Conservation (phyloP, 2,888 invertebrate genomes). For the Tachystola acroxantha region DNA sequence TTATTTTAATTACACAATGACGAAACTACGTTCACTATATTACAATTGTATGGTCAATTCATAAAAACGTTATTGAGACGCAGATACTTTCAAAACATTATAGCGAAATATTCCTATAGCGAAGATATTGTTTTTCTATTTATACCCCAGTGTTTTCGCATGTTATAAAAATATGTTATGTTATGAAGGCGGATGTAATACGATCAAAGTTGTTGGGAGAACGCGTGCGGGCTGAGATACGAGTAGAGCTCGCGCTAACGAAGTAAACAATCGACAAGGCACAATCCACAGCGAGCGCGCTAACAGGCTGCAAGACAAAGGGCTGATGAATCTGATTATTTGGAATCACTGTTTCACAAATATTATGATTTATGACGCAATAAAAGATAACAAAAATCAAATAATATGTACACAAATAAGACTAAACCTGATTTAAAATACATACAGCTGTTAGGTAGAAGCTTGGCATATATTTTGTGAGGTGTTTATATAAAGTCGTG, state of each 20-base stretch:
- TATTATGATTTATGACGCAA: conserved; percentile 16
- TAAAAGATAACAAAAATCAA: conserved; percentile 12
- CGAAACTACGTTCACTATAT: no score
- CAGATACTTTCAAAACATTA: no score
- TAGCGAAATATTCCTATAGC: no score
- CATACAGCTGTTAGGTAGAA: no score
- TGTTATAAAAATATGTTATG: conserved; percentile 22
- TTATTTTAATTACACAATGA: no score
- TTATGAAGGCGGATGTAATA: conserved; percentile 31
- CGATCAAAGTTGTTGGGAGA: conserved; percentile 46
- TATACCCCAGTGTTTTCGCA: conserved; percentile 6
- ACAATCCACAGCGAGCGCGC: conserved; percentile 46
- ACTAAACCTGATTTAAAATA: no score
- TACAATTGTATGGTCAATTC: no score
- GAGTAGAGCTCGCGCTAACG: conserved; percentile 52
- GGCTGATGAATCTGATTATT: conserved; percentile 63
- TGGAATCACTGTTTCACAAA: conserved; percentile 45
- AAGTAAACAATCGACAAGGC: conserved; percentile 71
- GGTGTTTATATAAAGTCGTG: no score
- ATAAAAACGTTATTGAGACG: no score
- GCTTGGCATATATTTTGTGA: no score
- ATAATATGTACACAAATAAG: no score
- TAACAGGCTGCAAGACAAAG: conserved; percentile 57
- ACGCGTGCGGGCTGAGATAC: conserved; percentile 47
- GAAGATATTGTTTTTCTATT: background rate